Base-by-base conservation (phyloP, 1,140 invertebrate genomes). In the Lutraria rhynchaena region DNA sequence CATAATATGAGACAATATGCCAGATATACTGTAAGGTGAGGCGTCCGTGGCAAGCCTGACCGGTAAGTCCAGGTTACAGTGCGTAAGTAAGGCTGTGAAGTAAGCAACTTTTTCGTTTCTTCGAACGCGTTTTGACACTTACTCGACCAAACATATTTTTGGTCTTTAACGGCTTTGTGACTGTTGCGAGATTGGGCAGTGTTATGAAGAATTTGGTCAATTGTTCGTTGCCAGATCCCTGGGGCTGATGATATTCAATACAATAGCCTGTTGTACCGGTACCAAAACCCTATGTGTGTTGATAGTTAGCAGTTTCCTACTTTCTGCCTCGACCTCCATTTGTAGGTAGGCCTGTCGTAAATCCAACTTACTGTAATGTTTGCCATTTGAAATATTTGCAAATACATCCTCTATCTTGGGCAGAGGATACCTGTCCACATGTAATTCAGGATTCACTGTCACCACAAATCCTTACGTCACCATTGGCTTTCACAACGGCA, bases 231-330 rank as follows among this genome's bases (percentile, higher is more conserved):
- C 75, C 94, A 94, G 70, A 93, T 91, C 7, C 87, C 83, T 27
- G 93, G 93, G 0, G 93, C 93, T 9, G 89, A 90, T 77, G 93
- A 58, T 17, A 94, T 91, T 13, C 93, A 93, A 87, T 93, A 88
- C 22, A 67, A 63, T 49, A 85, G 37, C 19, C 81, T 49, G 27
- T 86, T 85, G 37, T 84, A 87, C n/a, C 24, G 1, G 58, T 58
- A 92, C 78, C n/a, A n/a, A n/a, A 87, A 70, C 78, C 69, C 90
- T 71, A 41, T 91, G 33, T 81, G 90, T 17, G 70, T 90, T 19
- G n/a, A 80, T 85, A 1, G 80, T 53, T 22, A 82, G 35, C 86
- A 67, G n/a, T 22, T 55, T n/a, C 73, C 84, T 85, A 0, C 84
- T 85, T 7, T 84, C 67, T 17, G 87, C 85, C 60, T 89, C 80